Evolutionary conservation across 1,140 invertebrate genomes (phyloP), one percentile per base, ranked within the genome.

Genomic region (Drosophila nigrodunni): DNA sequence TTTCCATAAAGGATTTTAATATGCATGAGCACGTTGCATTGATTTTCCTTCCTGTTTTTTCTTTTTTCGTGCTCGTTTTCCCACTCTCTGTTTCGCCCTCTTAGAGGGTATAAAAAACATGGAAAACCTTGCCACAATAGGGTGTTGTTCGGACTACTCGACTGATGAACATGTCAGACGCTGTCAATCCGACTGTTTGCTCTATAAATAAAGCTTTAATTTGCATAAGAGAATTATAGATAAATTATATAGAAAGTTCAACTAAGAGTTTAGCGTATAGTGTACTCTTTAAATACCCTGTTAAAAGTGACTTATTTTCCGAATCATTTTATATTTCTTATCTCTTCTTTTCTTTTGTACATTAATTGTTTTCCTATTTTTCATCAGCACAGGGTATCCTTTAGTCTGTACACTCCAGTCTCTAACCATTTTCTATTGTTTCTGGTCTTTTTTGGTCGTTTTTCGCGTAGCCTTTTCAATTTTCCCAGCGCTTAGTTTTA

Each of bases 11-110:
- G 69, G 74, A 65, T 89, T 89, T 88, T 89, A 89, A 89, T 89
- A 89, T 89, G 85, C 85, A 89, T 83, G 85, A 89, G 80, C 85
- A 89, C 85, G 85, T 89, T 82, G 75, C 85, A 89, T 89, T 89
- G 85, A 89, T 89, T 89, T 81, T 83, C 49, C 46, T 65, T 49
- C 55, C 37, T 34, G 25, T 60, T 46, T 52, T 18, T 54, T 34
- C 54, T 35, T 70, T 58, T 57, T 15, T 47, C 37, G 46, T 18
- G 7, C 35, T 30, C 50, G n/a, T 44, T 59, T 18, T 50, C 46
- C 52, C 21, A 13, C 21, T 30, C 55, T 30, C 15, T 55, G 8
- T 52, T 47, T 60, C 18, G 18, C 18, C 2, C 18, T 54, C 70
- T 68, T 73, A 49, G 55, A 35, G 57, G 11, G 34, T 47, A 47